Evolutionary conservation across 2,888 invertebrate genomes (phyloP).

Genomic region (Ethmia dodecea): DNA sequence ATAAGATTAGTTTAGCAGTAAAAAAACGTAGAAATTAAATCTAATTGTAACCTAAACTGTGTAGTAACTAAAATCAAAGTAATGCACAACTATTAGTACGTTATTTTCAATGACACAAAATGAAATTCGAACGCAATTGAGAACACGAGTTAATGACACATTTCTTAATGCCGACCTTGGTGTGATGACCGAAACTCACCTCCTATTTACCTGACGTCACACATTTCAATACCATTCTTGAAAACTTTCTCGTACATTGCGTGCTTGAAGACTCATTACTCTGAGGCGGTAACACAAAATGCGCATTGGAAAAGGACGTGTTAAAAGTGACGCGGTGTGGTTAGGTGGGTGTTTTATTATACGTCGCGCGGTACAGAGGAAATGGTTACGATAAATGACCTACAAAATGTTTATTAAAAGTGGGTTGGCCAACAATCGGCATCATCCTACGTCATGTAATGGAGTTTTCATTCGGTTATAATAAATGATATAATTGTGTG

Average conservation of each 20-base stretch:
- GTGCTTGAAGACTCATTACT: neutral
- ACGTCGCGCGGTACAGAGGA: conserved; percentile 30
- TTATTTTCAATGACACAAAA: conserved; percentile 32
- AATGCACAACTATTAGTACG: no score
- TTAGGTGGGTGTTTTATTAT: conserved; percentile 15
- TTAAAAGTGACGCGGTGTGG: no score
- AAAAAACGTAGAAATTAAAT: no score
- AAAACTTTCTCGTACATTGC: conserved; percentile 4
- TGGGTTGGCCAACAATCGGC: no score
- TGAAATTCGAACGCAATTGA: conserved; percentile 44
- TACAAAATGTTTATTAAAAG: conserved; percentile 57
- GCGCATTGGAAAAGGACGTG: conserved; percentile 8
- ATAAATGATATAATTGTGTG: no score
- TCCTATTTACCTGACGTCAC: conserved; percentile 14
- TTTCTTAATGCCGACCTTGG: conserved; percentile 37
- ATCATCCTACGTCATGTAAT: no score
- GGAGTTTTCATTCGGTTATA: no score
- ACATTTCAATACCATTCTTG: conserved; percentile 1
- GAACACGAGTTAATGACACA: conserved; percentile 34
- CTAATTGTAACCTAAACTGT: no score
- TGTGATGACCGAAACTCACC: conserved; percentile 22
- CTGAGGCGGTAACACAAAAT: neutral
- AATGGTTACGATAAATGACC: conserved; percentile 60
- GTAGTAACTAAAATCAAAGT: no score
- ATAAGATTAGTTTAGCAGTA: no score